Conservation (phyloP, 2,888 invertebrate species). For the Dasysyrphus tricinctus region DNA sequence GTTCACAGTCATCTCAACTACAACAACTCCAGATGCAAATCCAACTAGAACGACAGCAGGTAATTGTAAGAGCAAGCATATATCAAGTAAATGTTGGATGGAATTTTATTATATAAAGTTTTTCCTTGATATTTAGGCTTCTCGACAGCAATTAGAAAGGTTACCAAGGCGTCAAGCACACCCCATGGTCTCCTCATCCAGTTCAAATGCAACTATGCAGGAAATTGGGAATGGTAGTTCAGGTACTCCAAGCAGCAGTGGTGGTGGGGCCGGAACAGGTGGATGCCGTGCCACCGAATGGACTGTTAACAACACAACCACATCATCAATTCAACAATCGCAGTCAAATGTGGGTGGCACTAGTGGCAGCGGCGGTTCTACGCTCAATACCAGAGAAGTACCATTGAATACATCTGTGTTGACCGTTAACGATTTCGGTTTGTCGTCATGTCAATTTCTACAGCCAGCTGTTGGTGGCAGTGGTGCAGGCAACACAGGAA, state of each 20-base stretch:
- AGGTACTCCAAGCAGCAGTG: constrained; percentile 76
- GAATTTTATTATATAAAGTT: constrained; percentile 8
- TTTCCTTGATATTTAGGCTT: constrained; percentile 85
- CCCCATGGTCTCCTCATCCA: constrained; percentile 86
- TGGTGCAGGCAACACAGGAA: constrained; percentile 76
- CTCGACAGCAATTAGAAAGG: constrained; percentile 94
- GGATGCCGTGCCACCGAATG: constrained; percentile 81
- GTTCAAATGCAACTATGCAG: constrained; percentile 85
- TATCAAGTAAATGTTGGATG: background rate
- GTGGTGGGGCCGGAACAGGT: constrained; percentile 76
- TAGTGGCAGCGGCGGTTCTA: constrained; percentile 81
- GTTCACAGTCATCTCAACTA: constrained; percentile 89
- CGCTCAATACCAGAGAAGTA: constrained; percentile 83
- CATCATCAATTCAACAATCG: constrained; percentile 81
- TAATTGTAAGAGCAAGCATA: constrained; percentile 84
- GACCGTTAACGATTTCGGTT: constrained; percentile 78
- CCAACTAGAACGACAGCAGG: constrained; percentile 95
- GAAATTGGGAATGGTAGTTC: constrained; percentile 83
- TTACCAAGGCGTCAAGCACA: constrained; percentile 92
- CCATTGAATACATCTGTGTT: constrained; percentile 78
- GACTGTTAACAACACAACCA: constrained; percentile 81
- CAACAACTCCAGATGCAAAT: constrained; percentile 98
- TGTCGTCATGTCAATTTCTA: constrained; percentile 77
- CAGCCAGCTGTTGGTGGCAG: constrained; percentile 78
- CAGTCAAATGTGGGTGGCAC: constrained; percentile 82